These are phyloP conservation scores for cat (Felis catus) DNA, from an alignment of 2,113 vertebrate genomes.

Conservation along the genomic window DNA sequence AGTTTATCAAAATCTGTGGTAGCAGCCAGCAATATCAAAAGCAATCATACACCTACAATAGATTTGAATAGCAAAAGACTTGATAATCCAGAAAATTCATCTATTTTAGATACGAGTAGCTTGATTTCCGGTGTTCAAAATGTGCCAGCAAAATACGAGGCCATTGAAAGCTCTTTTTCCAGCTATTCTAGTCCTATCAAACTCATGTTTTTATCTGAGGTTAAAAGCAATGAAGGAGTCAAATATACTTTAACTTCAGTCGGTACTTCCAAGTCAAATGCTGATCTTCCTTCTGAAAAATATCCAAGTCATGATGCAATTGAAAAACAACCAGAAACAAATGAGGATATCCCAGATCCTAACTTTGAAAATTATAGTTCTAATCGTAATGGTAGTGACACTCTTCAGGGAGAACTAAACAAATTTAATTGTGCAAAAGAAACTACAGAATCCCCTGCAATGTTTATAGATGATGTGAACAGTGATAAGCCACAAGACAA, in stretches of 20 bases:
- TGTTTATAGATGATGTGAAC: conserved; percentile 73
- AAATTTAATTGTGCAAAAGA: conserved; percentile 43
- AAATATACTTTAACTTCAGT: conserved; percentile 94
- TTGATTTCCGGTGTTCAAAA: conserved; percentile 61
- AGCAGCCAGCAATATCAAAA: conserved; percentile 72
- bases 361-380: conserved; percentile 48
- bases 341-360: conserved; percentile 45
- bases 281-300: conserved; percentile 72
- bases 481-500: conserved; percentile 69
- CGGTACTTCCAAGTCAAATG: conserved; percentile 80
- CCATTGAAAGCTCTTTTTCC: conserved; percentile 64
- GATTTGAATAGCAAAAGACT: conserved; percentile 63
- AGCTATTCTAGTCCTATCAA: conserved; percentile 95
- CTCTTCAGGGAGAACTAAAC: conserved; percentile 58
- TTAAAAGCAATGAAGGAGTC: conserved; percentile 90
- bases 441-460: conserved; percentile 53
- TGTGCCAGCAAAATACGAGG: conserved; percentile 58
- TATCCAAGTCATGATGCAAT: background rate
- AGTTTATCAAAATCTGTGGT: conserved; percentile 65
- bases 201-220: conserved; percentile 96
- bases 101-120: conserved; percentile 63
- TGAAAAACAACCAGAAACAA: conserved; percentile 60
- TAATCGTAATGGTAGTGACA: conserved; percentile 52
- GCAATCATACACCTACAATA: conserved; percentile 46
- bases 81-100: conserved; percentile 69